Evolutionary conservation across 1,140 invertebrate species (phyloP).

Genomic region (Homalodisca vitripennis): DNA sequence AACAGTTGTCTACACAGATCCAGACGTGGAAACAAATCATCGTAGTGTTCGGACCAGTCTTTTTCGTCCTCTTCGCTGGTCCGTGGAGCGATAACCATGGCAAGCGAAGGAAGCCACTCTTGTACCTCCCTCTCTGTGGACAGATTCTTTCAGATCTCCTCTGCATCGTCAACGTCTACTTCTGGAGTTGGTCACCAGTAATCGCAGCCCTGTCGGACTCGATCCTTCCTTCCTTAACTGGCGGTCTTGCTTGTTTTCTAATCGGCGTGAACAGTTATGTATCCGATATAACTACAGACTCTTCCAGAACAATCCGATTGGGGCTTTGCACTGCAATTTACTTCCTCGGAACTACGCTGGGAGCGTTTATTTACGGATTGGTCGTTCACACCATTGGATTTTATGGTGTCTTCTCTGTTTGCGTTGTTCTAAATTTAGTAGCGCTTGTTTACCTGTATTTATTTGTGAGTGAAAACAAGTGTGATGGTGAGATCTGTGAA

Average conservation of each 20-base stretch:
- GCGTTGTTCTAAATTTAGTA: not conserved
- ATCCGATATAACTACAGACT: constrained; percentile 44
- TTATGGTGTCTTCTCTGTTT: not conserved
- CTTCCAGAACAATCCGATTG: constrained; percentile 46
- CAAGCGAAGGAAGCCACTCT: constrained; percentile 48
- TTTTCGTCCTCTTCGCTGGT: constrained; percentile 42
- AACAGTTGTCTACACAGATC: constrained; percentile 37
- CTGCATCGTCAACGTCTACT: constrained; percentile 33
- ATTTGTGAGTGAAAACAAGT: not conserved
- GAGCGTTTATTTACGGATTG: not conserved
- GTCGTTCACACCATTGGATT: not conserved
- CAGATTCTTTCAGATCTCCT: constrained; percentile 28
- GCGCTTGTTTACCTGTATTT: not conserved
- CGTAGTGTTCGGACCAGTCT: constrained; percentile 38
- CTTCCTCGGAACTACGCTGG: not conserved
- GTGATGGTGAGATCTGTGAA: not conserved
- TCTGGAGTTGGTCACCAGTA: constrained; percentile 34
- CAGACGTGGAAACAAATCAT: constrained; percentile 40
- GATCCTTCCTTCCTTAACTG: constrained; percentile 47
- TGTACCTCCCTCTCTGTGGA: constrained; percentile 47
- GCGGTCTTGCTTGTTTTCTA: constrained; percentile 47
- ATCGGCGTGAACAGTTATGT: constrained; percentile 51
- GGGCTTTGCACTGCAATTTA: constrained; percentile 20
- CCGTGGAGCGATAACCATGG: constrained; percentile 41
- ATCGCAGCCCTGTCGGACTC: constrained; percentile 44